Evolutionary conservation across 2,113 vertebrate genomes (phyloP).

Genomic region (Chaetorhynchus papuensis): DNA sequence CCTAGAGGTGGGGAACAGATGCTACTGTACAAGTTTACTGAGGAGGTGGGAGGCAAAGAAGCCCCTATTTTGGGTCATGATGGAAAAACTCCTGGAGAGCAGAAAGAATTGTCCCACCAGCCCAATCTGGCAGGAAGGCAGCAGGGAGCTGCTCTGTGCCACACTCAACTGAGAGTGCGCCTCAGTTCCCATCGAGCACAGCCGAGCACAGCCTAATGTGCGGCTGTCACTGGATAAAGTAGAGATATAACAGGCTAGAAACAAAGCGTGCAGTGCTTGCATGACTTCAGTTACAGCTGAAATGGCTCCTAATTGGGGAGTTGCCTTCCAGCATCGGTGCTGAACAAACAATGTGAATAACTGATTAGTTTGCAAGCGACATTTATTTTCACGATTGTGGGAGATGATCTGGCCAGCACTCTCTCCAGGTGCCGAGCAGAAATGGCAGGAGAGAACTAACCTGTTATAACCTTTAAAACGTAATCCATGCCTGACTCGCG

Average conservation of each 20-base stretch:
- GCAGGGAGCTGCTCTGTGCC: neutral
- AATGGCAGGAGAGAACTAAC: conserved; percentile 12
- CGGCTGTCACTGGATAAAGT: conserved; percentile 51
- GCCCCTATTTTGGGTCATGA: neutral
- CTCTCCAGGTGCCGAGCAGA: neutral
- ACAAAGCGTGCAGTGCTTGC: conserved; percentile 51
- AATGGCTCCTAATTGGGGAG: conserved; percentile 59
- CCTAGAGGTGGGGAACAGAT: neutral
- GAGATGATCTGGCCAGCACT: neutral
- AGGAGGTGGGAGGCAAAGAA: neutral
- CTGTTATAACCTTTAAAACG: neutral
- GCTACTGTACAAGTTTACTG: neutral
- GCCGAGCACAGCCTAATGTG: neutral
- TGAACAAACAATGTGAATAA: conserved; percentile 25
- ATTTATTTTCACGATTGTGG: neutral
- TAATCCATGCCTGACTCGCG: neutral
- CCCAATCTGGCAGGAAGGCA: neutral
- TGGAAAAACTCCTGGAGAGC: neutral
- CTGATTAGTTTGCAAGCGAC: neutral
- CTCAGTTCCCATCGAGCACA: neutral
- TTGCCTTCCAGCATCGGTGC: conserved; percentile 34
- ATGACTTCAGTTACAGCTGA: conserved; percentile 26
- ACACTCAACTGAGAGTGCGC: neutral
- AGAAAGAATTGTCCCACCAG: conserved; percentile 1
- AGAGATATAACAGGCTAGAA: conserved; percentile 50